Conservation (phyloP, 2,797 vertebrate genomes). For the Cetoscarus ocellatus region DNA sequence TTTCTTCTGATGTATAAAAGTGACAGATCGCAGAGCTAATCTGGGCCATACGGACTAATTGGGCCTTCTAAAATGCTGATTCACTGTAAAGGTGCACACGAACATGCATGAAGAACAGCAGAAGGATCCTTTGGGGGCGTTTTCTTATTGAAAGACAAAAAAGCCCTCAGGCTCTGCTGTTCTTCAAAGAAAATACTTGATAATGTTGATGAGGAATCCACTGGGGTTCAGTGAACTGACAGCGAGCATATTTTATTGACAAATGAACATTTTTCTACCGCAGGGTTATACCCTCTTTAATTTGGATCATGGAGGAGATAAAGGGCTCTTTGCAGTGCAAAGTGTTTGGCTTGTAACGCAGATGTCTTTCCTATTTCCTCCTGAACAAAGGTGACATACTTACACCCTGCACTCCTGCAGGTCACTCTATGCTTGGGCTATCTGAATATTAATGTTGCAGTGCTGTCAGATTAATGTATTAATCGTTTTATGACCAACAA, state of each 20-base stretch:
- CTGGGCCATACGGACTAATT: conserved; percentile 36
- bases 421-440: no score
- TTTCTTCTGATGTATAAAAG: conserved; percentile 45
- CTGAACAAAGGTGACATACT: no score
- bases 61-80: conserved; percentile 47
- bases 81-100: conserved; percentile 26
- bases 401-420: no score
- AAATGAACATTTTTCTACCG: conserved; percentile 27
- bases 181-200: conserved; percentile 68
- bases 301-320: neutral
- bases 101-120: conserved; percentile 27
- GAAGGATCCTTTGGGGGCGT: conserved; percentile 41
- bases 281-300: conserved; percentile 1
- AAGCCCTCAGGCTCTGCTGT: conserved; percentile 44
- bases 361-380: no score
- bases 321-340: no score
- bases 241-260: conserved; percentile 46
- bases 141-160: conserved; percentile 29
- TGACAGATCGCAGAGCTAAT: conserved; percentile 38
- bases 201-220: conserved; percentile 58
- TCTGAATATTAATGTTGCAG: no score
- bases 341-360: no score
- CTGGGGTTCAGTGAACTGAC: conserved; percentile 52
- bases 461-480: no score
- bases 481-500: no score